phyloP scores from a whole-genome alignment of 2,113 vertebrate genomes.

The Protobothrops flavoviridis region DNA sequence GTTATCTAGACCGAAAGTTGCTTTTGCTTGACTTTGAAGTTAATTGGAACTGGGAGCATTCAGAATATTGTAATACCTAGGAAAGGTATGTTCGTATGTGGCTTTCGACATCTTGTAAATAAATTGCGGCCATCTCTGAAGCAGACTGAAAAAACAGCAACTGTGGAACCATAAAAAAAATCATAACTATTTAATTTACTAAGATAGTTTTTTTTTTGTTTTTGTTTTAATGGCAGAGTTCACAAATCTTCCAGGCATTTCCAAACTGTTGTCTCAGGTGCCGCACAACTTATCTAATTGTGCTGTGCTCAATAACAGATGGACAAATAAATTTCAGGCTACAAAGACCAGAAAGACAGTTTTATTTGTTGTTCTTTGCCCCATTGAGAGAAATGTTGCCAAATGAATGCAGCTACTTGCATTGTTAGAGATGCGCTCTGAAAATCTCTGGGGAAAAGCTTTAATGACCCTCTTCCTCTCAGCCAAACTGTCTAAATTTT shows the following conservation, averaged over 20 bases:
- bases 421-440: background rate
- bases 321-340: background rate
- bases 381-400: background rate
- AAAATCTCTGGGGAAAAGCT: background rate
- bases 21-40: slow-evolving; percentile 5
- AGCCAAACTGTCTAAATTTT: background rate
- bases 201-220: background rate
- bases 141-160: background rate
- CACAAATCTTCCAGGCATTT: background rate
- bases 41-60: slow-evolving; percentile 15
- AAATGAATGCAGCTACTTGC: background rate
- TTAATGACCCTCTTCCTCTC: background rate
- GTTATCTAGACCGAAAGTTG: background rate
- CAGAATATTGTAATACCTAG: background rate
- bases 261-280: background rate
- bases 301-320: background rate
- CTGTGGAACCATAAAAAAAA: background rate
- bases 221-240: background rate
- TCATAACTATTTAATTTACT: background rate
- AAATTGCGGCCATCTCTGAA: background rate
- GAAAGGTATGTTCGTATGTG: background rate
- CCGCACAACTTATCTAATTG: background rate
- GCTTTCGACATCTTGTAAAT: background rate
- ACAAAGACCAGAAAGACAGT: background rate
- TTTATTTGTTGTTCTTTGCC: background rate